phyloP scores from a whole-genome alignment of 2,797 vertebrate genomes.

The Sylvilagus floridanus region DNA sequence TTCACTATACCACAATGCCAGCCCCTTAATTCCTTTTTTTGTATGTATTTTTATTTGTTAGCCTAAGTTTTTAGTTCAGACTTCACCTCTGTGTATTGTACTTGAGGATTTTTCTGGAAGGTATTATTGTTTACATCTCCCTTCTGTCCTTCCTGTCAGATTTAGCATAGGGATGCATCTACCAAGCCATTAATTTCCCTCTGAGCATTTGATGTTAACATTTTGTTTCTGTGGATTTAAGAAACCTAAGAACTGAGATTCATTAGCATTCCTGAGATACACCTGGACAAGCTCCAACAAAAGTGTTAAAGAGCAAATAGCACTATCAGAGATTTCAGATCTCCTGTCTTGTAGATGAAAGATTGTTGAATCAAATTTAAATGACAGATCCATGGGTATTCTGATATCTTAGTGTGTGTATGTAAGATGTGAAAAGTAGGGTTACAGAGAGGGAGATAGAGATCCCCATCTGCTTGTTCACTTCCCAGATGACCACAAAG shows the following conservation, averaged over 20 bases:
- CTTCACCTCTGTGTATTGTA: constrained; percentile 12
- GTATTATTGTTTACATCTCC: constrained; percentile 42
- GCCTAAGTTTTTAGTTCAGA: constrained; percentile 52
- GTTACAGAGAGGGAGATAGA: too few species aligned
- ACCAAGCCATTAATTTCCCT: background rate
- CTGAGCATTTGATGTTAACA: constrained; percentile 54
- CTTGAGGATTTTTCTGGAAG: constrained; percentile 56
- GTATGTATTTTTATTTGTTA: constrained; percentile 57
- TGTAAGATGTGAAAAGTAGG: too few species aligned
- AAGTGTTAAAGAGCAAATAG: constrained; percentile 24
- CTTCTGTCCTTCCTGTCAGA: background rate
- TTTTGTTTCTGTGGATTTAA: constrained; percentile 56
- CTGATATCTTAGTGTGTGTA: background rate
- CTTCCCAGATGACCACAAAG: too few species aligned
- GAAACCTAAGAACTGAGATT: background rate
- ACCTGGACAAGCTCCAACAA: background rate
- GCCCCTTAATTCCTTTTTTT: constrained; percentile 21
- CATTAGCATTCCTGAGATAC: constrained; percentile 57
- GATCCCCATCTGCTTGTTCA: too few species aligned
- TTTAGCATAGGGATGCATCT: background rate
- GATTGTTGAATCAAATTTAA: constrained; percentile 41
- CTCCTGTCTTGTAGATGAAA: background rate
- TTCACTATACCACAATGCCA: too few species aligned
- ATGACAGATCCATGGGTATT: background rate
- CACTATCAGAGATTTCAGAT: background rate